These are phyloP conservation scores for Oreamnos americanus DNA, from an alignment of 2,113 vertebrate species.

Conservation along the genomic window DNA sequence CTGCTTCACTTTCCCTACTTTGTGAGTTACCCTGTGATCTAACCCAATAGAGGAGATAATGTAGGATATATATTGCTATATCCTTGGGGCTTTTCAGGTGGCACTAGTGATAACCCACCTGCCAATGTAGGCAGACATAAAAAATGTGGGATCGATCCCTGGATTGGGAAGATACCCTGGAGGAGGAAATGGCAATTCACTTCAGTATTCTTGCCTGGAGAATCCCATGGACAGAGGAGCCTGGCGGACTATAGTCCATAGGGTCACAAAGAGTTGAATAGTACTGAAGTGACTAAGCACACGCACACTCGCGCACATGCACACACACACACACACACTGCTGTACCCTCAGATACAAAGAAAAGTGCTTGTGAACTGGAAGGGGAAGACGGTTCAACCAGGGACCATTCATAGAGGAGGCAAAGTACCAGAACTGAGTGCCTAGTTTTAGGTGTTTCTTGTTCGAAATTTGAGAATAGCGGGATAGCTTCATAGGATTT, in stretches of 20 bases:
- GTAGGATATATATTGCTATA: not conserved
- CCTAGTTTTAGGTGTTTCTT: not conserved
- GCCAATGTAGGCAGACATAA: not conserved
- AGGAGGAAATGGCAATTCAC: not conserved
- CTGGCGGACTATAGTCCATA: not conserved
- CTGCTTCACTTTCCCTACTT: not conserved
- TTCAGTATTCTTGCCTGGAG: not conserved
- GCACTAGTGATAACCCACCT: not conserved
- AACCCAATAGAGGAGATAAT: not conserved
- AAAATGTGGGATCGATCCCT: not conserved
- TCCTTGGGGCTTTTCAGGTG: not conserved
- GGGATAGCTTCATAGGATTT: not conserved
- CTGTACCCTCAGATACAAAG: not conserved
- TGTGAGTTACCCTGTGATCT: not conserved
- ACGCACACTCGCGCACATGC: rapidly evolving
- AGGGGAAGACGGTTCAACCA: not conserved
- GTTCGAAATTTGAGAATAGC: not conserved
- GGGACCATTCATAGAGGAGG: not conserved
- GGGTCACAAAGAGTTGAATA: not conserved
- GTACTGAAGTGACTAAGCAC: not conserved
- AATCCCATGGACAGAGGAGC: not conserved
- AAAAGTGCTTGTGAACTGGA: not conserved
- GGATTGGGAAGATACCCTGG: not conserved
- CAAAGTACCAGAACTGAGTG: not conserved
- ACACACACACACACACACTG: not conserved